Conservation (phyloP, 2,888 invertebrate species). For the Trissonchulus latispiculum region DNA sequence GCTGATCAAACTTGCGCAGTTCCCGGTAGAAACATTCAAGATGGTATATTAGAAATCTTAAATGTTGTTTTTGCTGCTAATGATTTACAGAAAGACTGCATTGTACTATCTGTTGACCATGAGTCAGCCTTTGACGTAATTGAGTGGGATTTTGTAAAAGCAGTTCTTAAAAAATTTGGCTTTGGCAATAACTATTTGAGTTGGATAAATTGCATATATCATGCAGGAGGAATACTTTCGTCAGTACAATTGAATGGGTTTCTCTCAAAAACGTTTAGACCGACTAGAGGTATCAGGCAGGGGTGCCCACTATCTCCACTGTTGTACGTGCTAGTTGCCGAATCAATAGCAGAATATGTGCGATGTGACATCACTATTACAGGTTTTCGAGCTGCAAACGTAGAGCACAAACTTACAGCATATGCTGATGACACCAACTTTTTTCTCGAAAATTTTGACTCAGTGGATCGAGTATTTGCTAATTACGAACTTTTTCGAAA, state of each 20-base stretch:
- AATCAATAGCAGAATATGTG: conserved; percentile 12
- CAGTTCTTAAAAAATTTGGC: neutral
- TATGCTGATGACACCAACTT: conserved; percentile 13
- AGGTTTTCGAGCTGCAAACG: neutral
- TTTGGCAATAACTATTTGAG: neutral
- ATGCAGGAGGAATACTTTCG: neutral
- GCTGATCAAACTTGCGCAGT: conserved; percentile 15
- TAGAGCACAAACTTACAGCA: neutral
- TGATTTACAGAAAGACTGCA: neutral
- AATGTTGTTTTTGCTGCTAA: neutral
- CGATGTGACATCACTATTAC: neutral
- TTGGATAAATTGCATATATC: conserved; percentile 6
- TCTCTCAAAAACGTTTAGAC: neutral
- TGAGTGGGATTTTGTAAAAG: neutral
- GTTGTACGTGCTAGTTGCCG: conserved; percentile 6
- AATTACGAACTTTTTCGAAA: neutral
- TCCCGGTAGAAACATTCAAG: conserved; percentile 17
- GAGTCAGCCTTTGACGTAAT: conserved; percentile 11
- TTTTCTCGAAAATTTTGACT: conserved; percentile 3
- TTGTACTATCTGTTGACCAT: conserved; percentile 12
- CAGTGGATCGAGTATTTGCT: neutral
- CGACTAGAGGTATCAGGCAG: neutral
- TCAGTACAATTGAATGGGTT: conserved; percentile 5
- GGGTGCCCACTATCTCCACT: conserved; percentile 14
- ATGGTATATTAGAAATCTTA: neutral